Evolutionary conservation across 23 tunicate species (phyloP).

Genomic region (Corella eumyota): DNA sequence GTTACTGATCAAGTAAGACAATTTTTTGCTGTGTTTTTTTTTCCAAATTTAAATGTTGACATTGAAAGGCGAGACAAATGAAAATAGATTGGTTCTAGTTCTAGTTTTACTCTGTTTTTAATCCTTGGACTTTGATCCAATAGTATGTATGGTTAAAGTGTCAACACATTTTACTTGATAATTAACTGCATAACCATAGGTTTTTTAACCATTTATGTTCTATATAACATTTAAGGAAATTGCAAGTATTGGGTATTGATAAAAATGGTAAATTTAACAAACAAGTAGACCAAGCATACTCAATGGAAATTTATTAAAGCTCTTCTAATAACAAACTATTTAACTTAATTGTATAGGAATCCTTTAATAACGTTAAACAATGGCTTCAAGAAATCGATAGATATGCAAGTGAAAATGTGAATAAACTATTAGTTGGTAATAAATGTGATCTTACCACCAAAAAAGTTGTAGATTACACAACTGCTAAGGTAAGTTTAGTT

Average conservation of each 20-base stretch:
- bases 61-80: too few species aligned
- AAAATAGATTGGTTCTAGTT: too few species aligned
- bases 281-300: too few species aligned
- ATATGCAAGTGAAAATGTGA: conserved; percentile 97
- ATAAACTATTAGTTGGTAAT: conserved; percentile 96
- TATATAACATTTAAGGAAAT: background rate
- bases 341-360: conserved; percentile 69
- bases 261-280: background rate
- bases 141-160: too few species aligned
- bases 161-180: background rate
- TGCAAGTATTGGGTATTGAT: background rate
- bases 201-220: background rate
- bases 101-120: too few species aligned
- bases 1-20: conserved; percentile 91
- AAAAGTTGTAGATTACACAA: conserved; percentile 99
- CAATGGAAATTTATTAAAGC: too few species aligned
- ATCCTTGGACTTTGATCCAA: too few species aligned
- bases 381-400: conserved; percentile 99
- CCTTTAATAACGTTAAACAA: conserved; percentile 98
- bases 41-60: too few species aligned
- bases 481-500: conserved; percentile 83
- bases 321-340: too few species aligned
- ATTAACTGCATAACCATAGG: background rate
- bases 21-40: conserved; percentile 1
- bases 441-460: conserved; percentile 99